Conservation (phyloP, 2,797 vertebrate species). For the Hafferia zeledoni region DNA sequence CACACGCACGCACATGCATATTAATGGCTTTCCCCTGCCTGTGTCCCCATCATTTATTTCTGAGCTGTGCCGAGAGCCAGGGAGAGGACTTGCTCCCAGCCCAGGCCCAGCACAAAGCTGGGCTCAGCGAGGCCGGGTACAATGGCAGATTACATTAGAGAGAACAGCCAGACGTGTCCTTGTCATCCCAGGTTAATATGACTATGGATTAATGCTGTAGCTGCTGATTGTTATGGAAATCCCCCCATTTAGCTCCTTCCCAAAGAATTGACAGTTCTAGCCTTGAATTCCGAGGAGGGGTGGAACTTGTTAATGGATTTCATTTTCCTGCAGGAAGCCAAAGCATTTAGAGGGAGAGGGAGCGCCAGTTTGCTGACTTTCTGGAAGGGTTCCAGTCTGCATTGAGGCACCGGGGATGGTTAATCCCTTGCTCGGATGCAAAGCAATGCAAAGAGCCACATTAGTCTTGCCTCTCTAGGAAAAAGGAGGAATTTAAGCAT, state of each 20-base stretch:
- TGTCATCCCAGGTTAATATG: slow-evolving; percentile 69
- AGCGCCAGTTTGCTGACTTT: slow-evolving; percentile 20
- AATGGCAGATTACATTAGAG: slow-evolving; percentile 52
- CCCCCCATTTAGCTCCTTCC: slow-evolving; percentile 58
- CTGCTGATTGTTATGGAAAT: slow-evolving; percentile 71
- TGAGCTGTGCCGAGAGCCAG: neutral
- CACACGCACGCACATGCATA: neutral
- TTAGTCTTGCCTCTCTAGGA: neutral
- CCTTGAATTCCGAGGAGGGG: slow-evolving; percentile 54
- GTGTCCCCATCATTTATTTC: neutral
- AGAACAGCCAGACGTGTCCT: slow-evolving; percentile 65
- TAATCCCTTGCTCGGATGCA: slow-evolving; percentile 51
- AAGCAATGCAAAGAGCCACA: neutral
- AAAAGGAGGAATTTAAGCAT: neutral
- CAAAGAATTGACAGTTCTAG: slow-evolving; percentile 61
- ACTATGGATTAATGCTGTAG: slow-evolving; percentile 66
- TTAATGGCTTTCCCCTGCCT: neutral
- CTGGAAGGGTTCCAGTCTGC: slow-evolving; percentile 40
- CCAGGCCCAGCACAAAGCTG: slow-evolving; percentile 19
- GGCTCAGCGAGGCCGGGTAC: slow-evolving; percentile 7
- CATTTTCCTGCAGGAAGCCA: slow-evolving; percentile 58
- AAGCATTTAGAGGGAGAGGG: slow-evolving; percentile 36
- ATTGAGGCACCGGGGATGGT: neutral
- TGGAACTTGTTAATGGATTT: slow-evolving; percentile 67
- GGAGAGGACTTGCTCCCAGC: slow-evolving; percentile 41